phyloP scores from a whole-genome alignment of 2,797 vertebrate species.

The Typhlichthys subterraneus region DNA sequence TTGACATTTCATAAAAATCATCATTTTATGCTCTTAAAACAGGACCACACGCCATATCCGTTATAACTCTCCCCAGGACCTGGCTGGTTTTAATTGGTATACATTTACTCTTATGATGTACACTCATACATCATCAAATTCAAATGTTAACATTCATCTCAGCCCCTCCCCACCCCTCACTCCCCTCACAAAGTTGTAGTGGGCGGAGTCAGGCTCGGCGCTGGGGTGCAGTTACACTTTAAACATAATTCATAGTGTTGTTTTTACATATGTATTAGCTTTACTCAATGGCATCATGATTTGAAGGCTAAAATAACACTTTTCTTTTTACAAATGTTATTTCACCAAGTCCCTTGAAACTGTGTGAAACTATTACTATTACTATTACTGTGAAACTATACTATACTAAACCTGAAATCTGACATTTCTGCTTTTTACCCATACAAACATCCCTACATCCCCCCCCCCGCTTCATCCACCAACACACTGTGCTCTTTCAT shows the following conservation, averaged over 20 bases:
- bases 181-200: too few species aligned
- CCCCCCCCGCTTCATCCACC: neutral
- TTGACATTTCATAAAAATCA: too few species aligned
- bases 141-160: neutral
- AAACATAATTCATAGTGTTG: neutral
- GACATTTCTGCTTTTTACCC: conserved; percentile 41
- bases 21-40: too few species aligned
- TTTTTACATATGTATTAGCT: conserved; percentile 11
- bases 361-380: conserved; percentile 10
- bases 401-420: conserved; percentile 37
- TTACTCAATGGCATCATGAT: neutral
- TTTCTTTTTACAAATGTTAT: conserved; percentile 3
- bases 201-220: too few species aligned
- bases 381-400: too few species aligned
- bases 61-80: too few species aligned
- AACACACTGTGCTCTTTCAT: neutral
- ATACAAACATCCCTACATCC: conserved; percentile 1
- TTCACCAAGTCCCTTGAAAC: conserved; percentile 12
- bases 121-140: too few species aligned
- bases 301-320: neutral
- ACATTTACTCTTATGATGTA: too few species aligned
- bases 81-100: too few species aligned
- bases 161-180: too few species aligned
- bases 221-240: neutral
- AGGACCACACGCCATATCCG: too few species aligned